A percentile compares a stretch with the other conserved stretches of the same genome.
Conservation (phyloP, 2,888 invertebrate species). For the Euclidia mi region DNA sequence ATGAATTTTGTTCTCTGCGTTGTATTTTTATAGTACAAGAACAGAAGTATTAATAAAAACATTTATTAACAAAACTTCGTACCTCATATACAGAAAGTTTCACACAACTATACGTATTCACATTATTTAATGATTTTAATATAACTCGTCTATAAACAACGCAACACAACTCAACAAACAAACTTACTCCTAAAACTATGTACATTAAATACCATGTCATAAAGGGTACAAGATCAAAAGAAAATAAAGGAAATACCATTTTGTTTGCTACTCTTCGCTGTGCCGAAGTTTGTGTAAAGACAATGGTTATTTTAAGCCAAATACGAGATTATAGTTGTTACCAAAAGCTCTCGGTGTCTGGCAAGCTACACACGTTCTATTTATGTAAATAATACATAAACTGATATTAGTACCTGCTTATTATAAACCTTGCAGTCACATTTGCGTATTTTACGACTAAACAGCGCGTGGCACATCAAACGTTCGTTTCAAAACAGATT, state of each 20-base stretch:
- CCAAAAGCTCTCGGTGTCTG: slow-evolving; percentile 8
- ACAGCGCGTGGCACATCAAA: no score
- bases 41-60: no score
- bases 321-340: slow-evolving; percentile 21
- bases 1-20: no score
- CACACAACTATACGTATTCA: not conserved
- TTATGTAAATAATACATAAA: slow-evolving; percentile 5
- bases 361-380: slow-evolving; percentile 6
- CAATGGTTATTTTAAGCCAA: slow-evolving; percentile 24
- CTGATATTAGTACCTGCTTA: not conserved
- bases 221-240: slow-evolving; percentile 56
- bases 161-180: slow-evolving; percentile 39
- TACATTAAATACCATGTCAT: slow-evolving; percentile 54
- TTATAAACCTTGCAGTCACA: not conserved
- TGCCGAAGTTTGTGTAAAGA: slow-evolving; percentile 25
- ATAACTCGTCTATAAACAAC: slow-evolving; percentile 21
- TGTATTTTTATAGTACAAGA: no score
- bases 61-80: no score
- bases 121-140: slow-evolving; percentile 27
- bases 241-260: slow-evolving; percentile 55
- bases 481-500: no score
- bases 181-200: slow-evolving; percentile 50
- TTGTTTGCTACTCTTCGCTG: slow-evolving; percentile 37
- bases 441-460: no score
- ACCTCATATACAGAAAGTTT: not conserved